Percentiles rank a stretch among this genome's conserved stretches.
phyloP scores from a whole-genome alignment of 2,797 vertebrate genomes.

The Cyprinodon diabolis region DNA sequence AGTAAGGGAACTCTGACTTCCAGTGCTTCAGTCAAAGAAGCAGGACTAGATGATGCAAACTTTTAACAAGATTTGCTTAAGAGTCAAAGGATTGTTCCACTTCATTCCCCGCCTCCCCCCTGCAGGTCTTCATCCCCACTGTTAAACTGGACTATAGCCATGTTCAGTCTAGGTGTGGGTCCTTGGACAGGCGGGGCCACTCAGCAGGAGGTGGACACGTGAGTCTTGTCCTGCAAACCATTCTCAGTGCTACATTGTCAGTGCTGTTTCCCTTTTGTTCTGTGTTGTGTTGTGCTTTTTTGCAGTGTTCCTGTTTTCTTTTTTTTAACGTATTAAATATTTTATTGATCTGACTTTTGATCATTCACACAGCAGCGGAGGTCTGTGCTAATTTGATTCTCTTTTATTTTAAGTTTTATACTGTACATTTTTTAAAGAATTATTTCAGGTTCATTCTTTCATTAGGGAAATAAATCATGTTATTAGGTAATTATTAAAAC shows the following conservation, averaged over 20 bases:
- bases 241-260: slow-evolving; percentile 50
- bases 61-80: slow-evolving; percentile 36
- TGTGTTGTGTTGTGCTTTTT: slow-evolving; percentile 33
- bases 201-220: slow-evolving; percentile 79
- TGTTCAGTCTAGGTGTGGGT: slow-evolving; percentile 82
- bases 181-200: slow-evolving; percentile 80
- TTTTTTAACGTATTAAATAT: slow-evolving; percentile 16
- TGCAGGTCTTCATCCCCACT: slow-evolving; percentile 80
- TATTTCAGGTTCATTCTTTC: neutral
- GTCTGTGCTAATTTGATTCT: slow-evolving; percentile 10
- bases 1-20: slow-evolving; percentile 6
- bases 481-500: too few relatives aligned
- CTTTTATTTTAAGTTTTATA: slow-evolving; percentile 42
- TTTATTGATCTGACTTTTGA: slow-evolving; percentile 13
- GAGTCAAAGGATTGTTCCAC: slow-evolving; percentile 45
- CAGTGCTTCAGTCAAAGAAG: neutral
- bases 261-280: slow-evolving; percentile 33
- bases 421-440: slow-evolving; percentile 3
- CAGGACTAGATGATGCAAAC: slow-evolving; percentile 11
- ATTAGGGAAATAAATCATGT: too few relatives aligned
- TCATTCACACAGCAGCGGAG: slow-evolving; percentile 14
- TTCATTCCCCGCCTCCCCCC: slow-evolving; percentile 70
- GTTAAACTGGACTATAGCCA: slow-evolving; percentile 83
- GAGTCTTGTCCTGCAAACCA: slow-evolving; percentile 70
- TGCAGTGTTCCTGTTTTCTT: slow-evolving; percentile 16